Conservation (phyloP, 1,140 invertebrate genomes). For the Pogonognathellus flavescens region DNA sequence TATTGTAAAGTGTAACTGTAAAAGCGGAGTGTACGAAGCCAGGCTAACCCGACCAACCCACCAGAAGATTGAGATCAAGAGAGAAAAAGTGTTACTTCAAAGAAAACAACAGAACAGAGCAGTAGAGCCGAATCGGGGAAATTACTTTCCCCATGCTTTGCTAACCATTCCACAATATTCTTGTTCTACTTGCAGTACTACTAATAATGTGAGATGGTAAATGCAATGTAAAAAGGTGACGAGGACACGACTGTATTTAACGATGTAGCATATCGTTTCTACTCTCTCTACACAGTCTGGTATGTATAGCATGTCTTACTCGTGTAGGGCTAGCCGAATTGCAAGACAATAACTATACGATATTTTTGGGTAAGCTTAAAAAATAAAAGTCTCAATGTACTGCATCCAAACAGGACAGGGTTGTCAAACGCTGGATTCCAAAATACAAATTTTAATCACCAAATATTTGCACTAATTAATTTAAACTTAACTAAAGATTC, state of each 20-base stretch:
- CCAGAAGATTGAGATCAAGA: slow-evolving; percentile 30
- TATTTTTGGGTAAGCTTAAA: too few species aligned
- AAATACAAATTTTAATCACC: too few species aligned
- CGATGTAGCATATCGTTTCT: too few species aligned
- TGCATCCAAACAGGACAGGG: too few species aligned
- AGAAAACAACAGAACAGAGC: background rate
- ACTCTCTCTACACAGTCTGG: too few species aligned
- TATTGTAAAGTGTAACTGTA: background rate
- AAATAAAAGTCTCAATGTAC: too few species aligned
- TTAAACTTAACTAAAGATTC: too few species aligned
- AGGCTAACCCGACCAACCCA: background rate
- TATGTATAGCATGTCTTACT: too few species aligned
- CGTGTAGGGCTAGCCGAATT: too few species aligned
- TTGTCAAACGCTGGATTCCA: too few species aligned
- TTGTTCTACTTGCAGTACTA: background rate
- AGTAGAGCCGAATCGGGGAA: background rate
- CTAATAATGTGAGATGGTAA: background rate
- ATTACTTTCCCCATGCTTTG: background rate
- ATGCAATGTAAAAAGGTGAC: slow-evolving; percentile 46
- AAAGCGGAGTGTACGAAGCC: background rate
- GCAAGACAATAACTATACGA: too few species aligned
- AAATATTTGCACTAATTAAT: too few species aligned
- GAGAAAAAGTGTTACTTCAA: background rate
- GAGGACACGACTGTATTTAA: background rate
- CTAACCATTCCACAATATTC: background rate